Base-by-base conservation (phyloP, 2,797 vertebrate genomes). In the Myotis daubentonii region DNA sequence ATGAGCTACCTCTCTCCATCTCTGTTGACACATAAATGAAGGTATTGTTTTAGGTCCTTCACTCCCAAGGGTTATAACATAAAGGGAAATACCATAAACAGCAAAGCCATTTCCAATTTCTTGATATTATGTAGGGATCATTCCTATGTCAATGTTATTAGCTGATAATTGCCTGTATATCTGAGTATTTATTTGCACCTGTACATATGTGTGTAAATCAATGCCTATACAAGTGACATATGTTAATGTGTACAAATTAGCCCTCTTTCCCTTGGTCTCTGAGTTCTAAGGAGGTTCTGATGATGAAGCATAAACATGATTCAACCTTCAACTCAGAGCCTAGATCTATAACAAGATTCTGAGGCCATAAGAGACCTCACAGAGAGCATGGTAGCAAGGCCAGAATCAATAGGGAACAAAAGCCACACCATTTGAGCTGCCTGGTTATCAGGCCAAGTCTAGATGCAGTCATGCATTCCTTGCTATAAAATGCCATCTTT, bases 281-380 rank as follows among this genome's bases (percentile, higher is more conserved):
- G 51, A 79, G 53, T 36, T 94, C 70, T 36, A 66, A 71, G 16
- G 41, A 12, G 19, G 16, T 75, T 87, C 38, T 81, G 25, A 66
- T 53, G 49, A 55, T 57, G 53, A 78, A 80, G 62, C 47, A 70
- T 51, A 92, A 33, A 79, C 15, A 78, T 79, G 70, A 79, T 22
- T 89, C 33, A 76, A 19, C 10, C 65, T 92, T 91, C 82, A 76
- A 74, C 12, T 20, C 25, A 25, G n/a, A 89, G 36, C 5, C 36
- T 66, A 76, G 12, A 36, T 79, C 93, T 93, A 90, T 68, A 95
- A 66, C 22, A 38, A 91, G 71, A 13, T 25, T 82, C 66, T 30
- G n/a, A 75, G 62, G 47, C 62, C 25, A 76, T 6, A 66, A 60
- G 87, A 82, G 49, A 70, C 62, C 65, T 83, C 79, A 83, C 44